Conservation (phyloP, 2,888 invertebrate species). For the Parthenolecanium corni region DNA sequence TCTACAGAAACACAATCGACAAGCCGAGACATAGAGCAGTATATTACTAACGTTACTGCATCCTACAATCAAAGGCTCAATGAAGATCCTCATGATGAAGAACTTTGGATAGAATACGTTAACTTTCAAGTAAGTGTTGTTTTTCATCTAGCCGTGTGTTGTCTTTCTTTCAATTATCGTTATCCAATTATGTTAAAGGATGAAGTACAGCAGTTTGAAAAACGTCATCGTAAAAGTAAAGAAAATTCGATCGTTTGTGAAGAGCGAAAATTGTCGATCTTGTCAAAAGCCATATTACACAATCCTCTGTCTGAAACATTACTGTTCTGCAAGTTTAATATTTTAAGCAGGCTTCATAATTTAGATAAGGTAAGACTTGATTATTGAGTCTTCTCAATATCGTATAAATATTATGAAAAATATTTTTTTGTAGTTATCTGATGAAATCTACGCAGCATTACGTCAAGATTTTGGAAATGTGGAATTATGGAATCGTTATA, state of each 20-base stretch:
- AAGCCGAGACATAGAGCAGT: constrained; percentile 1
- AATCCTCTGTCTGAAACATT: constrained; percentile 47
- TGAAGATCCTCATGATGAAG: constrained; percentile 44
- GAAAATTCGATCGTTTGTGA: constrained; percentile 38
- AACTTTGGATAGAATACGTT: constrained; percentile 50
- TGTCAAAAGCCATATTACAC: constrained; percentile 48
- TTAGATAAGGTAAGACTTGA: constrained; percentile 42
- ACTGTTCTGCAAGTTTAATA: constrained; percentile 42
- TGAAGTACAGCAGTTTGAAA: constrained; percentile 41
- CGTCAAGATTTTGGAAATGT: constrained; percentile 19
- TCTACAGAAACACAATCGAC: background rate
- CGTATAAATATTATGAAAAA: background rate
- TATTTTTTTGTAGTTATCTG: constrained; percentile 3
- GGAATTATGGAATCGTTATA: constrained; percentile 10
- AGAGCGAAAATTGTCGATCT: constrained; percentile 50
- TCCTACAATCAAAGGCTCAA: constrained; percentile 44
- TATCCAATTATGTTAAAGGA: constrained; percentile 37
- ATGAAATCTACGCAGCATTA: constrained; percentile 2
- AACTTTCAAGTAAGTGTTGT: constrained; percentile 42
- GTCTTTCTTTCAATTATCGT: constrained; percentile 30
- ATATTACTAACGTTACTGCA: constrained; percentile 34
- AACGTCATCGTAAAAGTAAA: constrained; percentile 39
- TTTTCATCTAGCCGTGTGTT: background rate
- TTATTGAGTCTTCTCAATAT: background rate
- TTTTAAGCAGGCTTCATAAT: constrained; percentile 45